These are phyloP conservation scores for Myopa testacea DNA, from an alignment of 2,888 invertebrate species.

Conservation along the genomic window DNA sequence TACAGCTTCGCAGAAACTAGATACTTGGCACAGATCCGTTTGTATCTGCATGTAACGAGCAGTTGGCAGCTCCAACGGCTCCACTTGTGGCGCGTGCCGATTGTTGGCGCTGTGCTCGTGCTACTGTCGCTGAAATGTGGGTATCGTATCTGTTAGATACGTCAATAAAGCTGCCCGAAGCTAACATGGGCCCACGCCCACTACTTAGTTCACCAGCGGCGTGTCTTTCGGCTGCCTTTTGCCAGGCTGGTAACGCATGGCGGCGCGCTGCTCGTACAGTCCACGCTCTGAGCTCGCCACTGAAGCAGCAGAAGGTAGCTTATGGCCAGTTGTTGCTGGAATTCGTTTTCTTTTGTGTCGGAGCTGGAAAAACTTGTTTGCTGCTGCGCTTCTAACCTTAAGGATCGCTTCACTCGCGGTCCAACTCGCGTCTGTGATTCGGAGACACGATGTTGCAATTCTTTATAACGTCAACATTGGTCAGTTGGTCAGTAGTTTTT, in stretches of 20 bases:
- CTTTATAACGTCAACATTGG: constrained; percentile 23
- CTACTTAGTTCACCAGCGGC: constrained; percentile 2
- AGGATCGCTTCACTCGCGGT: constrained; percentile 6
- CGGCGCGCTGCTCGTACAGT: background rate
- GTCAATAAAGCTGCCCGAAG: constrained; percentile 20
- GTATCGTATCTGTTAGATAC: constrained; percentile 12
- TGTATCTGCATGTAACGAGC: constrained; percentile 2
- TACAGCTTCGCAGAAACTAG: constrained; percentile 3
- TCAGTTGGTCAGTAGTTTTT: constrained; percentile 37
- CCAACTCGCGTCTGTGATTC: background rate
- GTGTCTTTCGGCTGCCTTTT: background rate
- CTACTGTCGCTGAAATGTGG: background rate
- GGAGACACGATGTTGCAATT: constrained; percentile 21
- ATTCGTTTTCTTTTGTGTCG: constrained; percentile 17
- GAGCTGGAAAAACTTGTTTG: constrained; percentile 45
- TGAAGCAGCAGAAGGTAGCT: background rate
- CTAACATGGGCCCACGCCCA: constrained; percentile 19
- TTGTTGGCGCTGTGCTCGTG: constrained; percentile 17
- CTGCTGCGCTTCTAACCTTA: constrained; percentile 19
- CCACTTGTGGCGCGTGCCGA: constrained; percentile 32
- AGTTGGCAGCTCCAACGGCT: constrained; percentile 16
- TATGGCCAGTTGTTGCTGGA: background rate
- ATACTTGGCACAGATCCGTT: constrained; percentile 4
- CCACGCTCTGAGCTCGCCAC: background rate
- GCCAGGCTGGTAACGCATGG: background rate